These are phyloP conservation scores for Mermis nigrescens DNA, from an alignment of 2,888 invertebrate species.

Conservation along the genomic window DNA sequence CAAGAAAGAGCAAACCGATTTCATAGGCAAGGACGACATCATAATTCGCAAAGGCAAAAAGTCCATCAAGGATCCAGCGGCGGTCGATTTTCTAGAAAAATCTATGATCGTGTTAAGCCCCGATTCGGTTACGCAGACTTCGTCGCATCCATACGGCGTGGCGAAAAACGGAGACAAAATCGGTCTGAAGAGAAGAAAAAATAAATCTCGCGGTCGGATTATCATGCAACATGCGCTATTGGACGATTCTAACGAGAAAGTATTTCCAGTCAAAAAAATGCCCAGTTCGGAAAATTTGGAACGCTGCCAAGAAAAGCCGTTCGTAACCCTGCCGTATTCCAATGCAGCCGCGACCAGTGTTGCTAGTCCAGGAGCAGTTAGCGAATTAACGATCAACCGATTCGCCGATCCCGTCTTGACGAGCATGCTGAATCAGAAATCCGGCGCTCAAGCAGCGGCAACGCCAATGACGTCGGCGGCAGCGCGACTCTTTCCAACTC, in stretches of 20 bases:
- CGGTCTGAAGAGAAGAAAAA: not conserved
- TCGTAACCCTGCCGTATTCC: no score
- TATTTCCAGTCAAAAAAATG: no score
- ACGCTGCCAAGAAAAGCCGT: no score
- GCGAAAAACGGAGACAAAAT: not conserved
- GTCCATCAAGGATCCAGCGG: constrained; percentile 21
- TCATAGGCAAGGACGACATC: constrained; percentile 31
- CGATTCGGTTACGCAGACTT: not conserved
- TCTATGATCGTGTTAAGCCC: constrained; percentile 12
- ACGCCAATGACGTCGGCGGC: not conserved
- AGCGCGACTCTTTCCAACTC: not conserved
- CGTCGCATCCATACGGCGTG: not conserved
- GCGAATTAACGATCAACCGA: no score
- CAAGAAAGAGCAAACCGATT: constrained; percentile 27
- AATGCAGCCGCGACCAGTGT: no score
- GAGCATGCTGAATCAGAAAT: no score
- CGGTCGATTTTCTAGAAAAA: constrained; percentile 26
- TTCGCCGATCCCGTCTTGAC: no score
- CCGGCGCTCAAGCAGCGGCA: not conserved
- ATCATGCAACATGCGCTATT: no score
- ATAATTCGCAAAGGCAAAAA: constrained; percentile 30
- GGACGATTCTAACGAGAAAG: no score
- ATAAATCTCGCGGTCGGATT: not conserved
- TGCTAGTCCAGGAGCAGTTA: no score
- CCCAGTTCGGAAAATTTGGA: no score